Conservation (phyloP, 2,888 invertebrate species). For the Uropetala carovei region DNA sequence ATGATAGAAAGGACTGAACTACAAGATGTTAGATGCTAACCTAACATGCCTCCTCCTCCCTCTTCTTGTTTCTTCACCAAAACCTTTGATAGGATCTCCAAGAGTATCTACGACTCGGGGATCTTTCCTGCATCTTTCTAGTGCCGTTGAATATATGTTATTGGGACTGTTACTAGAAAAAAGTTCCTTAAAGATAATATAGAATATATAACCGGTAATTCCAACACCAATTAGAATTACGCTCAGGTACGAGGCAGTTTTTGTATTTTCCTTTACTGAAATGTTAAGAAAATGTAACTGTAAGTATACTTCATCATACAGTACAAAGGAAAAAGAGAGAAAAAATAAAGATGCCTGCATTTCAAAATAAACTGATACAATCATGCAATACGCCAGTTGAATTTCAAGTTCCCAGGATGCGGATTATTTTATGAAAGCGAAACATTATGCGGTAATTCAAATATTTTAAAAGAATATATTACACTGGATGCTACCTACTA, state of each 20-base stretch:
- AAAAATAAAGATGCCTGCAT: not conserved
- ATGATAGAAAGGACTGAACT: too few relatives aligned
- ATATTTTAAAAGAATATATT: not conserved
- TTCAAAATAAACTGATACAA: not conserved
- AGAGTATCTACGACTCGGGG: slow-evolving; percentile 87
- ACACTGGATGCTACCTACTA: not conserved
- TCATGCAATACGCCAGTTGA: not conserved
- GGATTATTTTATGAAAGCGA: not conserved
- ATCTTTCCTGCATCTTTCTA: slow-evolving; percentile 86
- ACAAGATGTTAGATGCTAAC: slow-evolving; percentile 71
- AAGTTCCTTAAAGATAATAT: slow-evolving; percentile 89
- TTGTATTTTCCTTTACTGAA: slow-evolving; percentile 91
- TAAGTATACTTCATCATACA: not conserved
- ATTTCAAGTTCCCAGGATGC: not conserved
- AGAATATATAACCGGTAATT: slow-evolving; percentile 89
- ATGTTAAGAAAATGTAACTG: slow-evolving; percentile 58
- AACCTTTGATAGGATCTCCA: slow-evolving; percentile 93
- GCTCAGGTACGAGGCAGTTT: slow-evolving; percentile 90
- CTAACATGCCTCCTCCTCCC: slow-evolving; percentile 89
- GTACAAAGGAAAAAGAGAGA: not conserved
- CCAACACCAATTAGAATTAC: slow-evolving; percentile 89
- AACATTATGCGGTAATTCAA: not conserved
- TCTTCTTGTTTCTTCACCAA: slow-evolving; percentile 90
- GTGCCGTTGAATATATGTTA: slow-evolving; percentile 87
- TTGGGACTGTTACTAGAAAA: slow-evolving; percentile 93